Conservation (phyloP, 2,113 vertebrate genomes). For the Myrmecophaga tridactyla region DNA sequence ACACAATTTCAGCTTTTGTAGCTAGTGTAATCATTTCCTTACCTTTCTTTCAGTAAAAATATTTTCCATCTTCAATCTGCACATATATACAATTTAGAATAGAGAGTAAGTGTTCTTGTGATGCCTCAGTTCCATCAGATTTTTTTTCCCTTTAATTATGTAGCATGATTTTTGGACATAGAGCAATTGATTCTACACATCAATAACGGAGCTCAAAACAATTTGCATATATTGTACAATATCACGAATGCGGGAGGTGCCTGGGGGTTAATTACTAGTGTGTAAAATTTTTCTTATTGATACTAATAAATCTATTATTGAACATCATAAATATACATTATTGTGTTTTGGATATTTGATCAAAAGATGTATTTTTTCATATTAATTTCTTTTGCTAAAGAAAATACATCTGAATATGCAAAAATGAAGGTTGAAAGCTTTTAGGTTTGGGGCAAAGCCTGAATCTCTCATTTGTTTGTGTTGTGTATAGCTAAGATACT, state of each 20-base stretch:
- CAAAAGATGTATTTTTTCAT: background rate
- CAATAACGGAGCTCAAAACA: background rate
- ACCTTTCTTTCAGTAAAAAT: constrained; percentile 38
- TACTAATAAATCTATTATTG: background rate
- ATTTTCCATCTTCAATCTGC: background rate
- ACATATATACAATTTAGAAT: background rate
- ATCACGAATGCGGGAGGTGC: background rate
- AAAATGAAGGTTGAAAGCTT: constrained; percentile 19
- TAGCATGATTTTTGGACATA: constrained; percentile 41
- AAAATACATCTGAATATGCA: background rate
- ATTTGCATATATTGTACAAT: background rate
- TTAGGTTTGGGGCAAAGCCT: background rate
- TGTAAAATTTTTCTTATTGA: constrained; percentile 25
- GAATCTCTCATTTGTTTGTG: background rate
- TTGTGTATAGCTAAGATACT: background rate
- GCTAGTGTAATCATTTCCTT: background rate
- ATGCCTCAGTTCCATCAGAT: background rate
- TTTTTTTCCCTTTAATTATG: constrained; percentile 28
- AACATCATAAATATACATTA: background rate
- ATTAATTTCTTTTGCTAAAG: constrained; percentile 24
- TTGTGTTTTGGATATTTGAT: constrained; percentile 5
- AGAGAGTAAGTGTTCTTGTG: background rate
- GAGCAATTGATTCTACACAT: constrained; percentile 18
- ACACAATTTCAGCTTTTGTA: constrained; percentile 57
- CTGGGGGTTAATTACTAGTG: background rate